These are phyloP conservation scores for Anolis apletophallus DNA, from an alignment of 2,797 vertebrate species.

Conservation along the genomic window DNA sequence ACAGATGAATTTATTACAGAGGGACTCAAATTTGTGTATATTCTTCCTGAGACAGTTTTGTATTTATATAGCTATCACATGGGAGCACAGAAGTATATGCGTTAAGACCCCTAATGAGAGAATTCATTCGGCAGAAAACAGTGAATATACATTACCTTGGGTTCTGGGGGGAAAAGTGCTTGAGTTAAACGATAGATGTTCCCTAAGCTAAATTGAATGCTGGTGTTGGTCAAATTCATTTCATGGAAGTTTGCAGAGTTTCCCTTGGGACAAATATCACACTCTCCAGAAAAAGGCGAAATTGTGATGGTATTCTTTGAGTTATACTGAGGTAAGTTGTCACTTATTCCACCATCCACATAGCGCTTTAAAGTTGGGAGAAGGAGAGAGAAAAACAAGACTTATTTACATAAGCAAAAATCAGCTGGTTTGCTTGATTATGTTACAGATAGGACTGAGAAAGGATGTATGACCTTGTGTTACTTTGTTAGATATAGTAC, in stretches of 20 bases:
- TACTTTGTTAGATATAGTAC: neutral
- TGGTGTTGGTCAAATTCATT: constrained; percentile 86
- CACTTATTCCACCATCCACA: constrained; percentile 88
- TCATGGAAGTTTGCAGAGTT: constrained; percentile 87
- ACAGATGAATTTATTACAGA: neutral
- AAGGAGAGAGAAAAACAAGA: neutral
- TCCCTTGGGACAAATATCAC: constrained; percentile 91
- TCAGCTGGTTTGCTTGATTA: neutral
- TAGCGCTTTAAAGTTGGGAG: constrained; percentile 82
- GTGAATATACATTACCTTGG: constrained; percentile 78
- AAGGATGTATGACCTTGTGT: neutral
- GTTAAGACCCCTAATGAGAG: neutral
- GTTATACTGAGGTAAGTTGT: constrained; percentile 86
- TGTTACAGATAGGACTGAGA: neutral
- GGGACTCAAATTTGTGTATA: neutral
- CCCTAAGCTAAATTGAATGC: constrained; percentile 84
- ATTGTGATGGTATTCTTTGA: constrained; percentile 90
- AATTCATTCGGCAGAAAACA: neutral
- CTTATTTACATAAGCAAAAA: neutral
- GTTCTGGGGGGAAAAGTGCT: constrained; percentile 86
- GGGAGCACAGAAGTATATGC: neutral
- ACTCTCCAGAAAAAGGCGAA: constrained; percentile 91
- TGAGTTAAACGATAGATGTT: constrained; percentile 85
- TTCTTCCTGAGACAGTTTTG: neutral
- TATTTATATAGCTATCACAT: neutral